Conservation (phyloP, 2,113 vertebrate genomes). For the Ariopsis seemanni region DNA sequence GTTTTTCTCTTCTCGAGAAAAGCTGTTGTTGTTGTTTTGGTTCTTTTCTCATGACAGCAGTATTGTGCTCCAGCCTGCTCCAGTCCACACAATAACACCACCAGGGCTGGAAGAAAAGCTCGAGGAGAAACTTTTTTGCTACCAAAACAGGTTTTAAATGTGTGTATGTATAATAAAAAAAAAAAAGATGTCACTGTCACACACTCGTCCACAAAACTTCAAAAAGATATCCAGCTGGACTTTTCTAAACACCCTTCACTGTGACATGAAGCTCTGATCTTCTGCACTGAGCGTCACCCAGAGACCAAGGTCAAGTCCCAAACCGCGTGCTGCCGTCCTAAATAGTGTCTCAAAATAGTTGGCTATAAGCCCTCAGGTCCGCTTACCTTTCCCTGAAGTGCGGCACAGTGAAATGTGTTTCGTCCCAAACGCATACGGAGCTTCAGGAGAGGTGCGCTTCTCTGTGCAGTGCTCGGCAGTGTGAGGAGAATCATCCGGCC, state of each 20-base stretch:
- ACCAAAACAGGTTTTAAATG: not conserved
- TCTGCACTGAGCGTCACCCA: not conserved
- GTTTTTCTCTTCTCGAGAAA: constrained; percentile 20
- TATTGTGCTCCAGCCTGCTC: not conserved
- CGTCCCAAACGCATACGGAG: not conserved
- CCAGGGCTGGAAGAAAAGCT: not conserved
- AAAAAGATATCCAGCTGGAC: not conserved
- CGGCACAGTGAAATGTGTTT: not conserved
- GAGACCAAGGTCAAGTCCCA: not conserved
- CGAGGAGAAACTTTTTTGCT: not conserved
- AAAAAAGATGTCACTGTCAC: not conserved
- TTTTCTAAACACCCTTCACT: not conserved
- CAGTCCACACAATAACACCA: not conserved
- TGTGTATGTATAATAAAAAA: not conserved
- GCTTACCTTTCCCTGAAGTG: not conserved
- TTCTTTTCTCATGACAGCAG: not conserved
- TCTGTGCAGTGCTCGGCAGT: not conserved
- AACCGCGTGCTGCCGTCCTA: not conserved
- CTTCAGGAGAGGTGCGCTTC: no score
- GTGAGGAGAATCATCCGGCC: not conserved
- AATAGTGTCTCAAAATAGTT: not conserved
- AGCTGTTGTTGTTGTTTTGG: constrained; percentile 26
- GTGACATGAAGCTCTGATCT: not conserved
- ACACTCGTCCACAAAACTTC: not conserved
- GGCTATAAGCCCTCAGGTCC: no score